Evolutionary conservation across 2,888 invertebrate genomes (phyloP), one percentile per base, ranked within the genome.

Genomic region (Petrolisthes manimaculis): DNA sequence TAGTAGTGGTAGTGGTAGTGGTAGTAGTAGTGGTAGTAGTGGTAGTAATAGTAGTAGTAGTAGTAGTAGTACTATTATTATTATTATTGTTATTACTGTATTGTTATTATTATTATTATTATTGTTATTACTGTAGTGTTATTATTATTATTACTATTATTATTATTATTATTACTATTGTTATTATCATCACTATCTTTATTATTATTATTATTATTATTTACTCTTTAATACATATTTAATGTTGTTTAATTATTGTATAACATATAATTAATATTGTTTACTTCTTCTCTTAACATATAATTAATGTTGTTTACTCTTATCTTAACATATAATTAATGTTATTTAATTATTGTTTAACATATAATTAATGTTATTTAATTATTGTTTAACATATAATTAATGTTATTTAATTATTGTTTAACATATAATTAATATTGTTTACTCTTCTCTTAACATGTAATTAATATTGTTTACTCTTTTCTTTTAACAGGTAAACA

Each of bases 241-340:
- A 77, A 24, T 24, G 14, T 24, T 37, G 51, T 21, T n/a, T n/a
- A n/a, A n/a, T 24, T 51, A 77, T 77, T 6, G 21, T 37, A 6
- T 18, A 18, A 18, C 21, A 6, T n/a, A 74, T n/a, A 74, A 18
- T 74, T 6, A 18, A 6, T 6, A 74, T 78, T 37, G 6, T 21
- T 37, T 18, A 37, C 18, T 14, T 12, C 37, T 82, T 67, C 67
- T 24, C 37, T 18, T 88, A n/a, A 78, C 91, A 94, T 94, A 96
- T 91, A 94, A 94, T 56, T 94, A 95, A 91, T 94, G 95, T 69
- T 96, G 97, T 0, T 92, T 96, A 89, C 95, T 95, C n/a, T n/a
- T 14, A 14, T 74, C 8, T 74, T 18, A n/a, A 18, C 21, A 9
- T 0, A 75, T 75, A 75, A 24, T 21, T n/a, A 75, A 37, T 37